These are phyloP conservation scores for Chironomus tepperi DNA, from an alignment of 1,140 invertebrate species.

Conservation along the genomic window DNA sequence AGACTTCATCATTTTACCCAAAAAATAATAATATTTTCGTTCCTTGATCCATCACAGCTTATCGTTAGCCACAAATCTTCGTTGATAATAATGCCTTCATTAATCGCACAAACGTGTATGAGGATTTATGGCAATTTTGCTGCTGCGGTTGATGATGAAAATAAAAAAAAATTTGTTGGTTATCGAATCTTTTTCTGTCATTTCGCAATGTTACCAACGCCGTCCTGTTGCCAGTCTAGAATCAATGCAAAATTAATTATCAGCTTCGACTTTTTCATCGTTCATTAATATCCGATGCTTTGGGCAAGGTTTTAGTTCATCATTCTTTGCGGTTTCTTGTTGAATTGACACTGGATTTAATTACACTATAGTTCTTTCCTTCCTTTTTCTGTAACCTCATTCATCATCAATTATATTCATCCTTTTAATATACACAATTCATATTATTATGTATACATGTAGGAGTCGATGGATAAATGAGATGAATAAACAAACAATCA, in stretches of 20 bases:
- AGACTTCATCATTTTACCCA: not conserved
- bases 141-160: not conserved
- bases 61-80: not conserved
- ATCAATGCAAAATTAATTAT: constrained; percentile 15
- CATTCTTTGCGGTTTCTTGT: not conserved
- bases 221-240: not conserved
- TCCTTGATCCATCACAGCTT: not conserved
- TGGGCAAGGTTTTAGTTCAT: not conserved
- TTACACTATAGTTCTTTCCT: not conserved
- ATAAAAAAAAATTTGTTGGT: not conserved
- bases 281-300: constrained; percentile 5
- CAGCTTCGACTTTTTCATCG: not conserved
- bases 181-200: not conserved
- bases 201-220: not conserved
- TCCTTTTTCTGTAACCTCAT: not conserved
- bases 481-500: no score
- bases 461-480: not conserved
- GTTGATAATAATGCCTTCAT: not conserved
- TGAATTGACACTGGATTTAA: constrained; percentile 12
- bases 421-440: not conserved
- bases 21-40: not conserved
- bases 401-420: not conserved
- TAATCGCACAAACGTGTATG: not conserved
- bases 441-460: not conserved
- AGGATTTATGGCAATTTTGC: no score